Evolutionary conservation across 2,888 invertebrate species (phyloP).

Genomic region (Zelleria hepariella): DNA sequence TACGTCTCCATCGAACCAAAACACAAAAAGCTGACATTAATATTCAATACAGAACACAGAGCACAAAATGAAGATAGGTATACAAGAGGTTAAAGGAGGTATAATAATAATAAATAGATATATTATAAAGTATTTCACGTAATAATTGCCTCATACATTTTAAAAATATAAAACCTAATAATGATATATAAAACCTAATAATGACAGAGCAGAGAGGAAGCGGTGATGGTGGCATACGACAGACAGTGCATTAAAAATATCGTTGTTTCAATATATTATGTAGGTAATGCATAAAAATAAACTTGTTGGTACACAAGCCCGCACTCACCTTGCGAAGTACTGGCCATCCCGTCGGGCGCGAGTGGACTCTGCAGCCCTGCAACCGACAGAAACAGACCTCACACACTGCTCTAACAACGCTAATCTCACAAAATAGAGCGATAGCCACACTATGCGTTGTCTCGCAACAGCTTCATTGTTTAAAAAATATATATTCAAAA

Average conservation of each 20-base stretch:
- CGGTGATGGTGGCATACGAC: slow-evolving; percentile 74
- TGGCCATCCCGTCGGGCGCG: slow-evolving; percentile 77
- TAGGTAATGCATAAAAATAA: slow-evolving; percentile 70
- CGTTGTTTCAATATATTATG: slow-evolving; percentile 68
- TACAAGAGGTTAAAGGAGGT: slow-evolving; percentile 57
- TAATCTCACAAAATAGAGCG: background rate
- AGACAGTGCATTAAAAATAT: slow-evolving; percentile 74
- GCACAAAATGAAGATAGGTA: slow-evolving; percentile 68
- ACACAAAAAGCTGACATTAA: slow-evolving; percentile 70
- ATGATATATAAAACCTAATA: slow-evolving; percentile 57
- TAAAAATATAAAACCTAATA: slow-evolving; percentile 61
- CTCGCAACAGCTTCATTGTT: background rate
- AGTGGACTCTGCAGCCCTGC: slow-evolving; percentile 75
- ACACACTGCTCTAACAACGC: background rate
- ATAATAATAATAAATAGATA: slow-evolving; percentile 44
- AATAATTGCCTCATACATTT: slow-evolving; percentile 70
- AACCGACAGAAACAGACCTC: slow-evolving; percentile 18
- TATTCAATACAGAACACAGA: slow-evolving; percentile 66
- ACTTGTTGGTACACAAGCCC: slow-evolving; percentile 65
- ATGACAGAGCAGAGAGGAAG: slow-evolving; percentile 75
- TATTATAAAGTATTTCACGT: slow-evolving; percentile 56
- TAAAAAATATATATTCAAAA: no score
- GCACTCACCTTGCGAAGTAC: slow-evolving; percentile 89
- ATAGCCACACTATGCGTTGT: background rate
- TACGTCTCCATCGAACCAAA: slow-evolving; percentile 62